Evolutionary conservation across 2,113 vertebrate species (phyloP), one percentile per base, ranked within the genome.

Genomic region (Pleuronectes platessa): DNA sequence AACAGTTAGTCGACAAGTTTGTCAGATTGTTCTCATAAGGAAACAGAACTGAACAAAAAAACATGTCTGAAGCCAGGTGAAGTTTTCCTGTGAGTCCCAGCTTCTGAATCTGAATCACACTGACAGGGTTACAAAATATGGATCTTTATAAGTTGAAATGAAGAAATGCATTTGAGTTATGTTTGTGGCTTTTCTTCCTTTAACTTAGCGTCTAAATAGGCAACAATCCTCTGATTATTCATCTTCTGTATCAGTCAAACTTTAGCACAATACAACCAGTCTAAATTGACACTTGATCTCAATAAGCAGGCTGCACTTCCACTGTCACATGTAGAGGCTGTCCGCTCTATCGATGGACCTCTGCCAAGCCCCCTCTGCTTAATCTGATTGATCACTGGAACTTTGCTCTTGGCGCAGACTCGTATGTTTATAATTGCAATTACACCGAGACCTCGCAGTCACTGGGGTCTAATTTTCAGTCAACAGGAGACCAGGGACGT

Each of bases 401-500:
- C 58, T 62, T 80, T 78, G 68, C 76, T 71, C 70, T 74, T 79
- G 67, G 74, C 83, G 79, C 81, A 79, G 75, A 76, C 74, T 71
- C 61, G 12, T 21, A 37, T 78, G 78, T 84, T 86, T 84, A 79
- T 77, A 79, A 82, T 77, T 80, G 54, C 62, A 81, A 62, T 84
- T 85, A 70, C 45, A 78, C 67, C 56, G 60, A 27, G 71, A 67
- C 81, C 78, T 65, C 68, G 26, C 45, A 54, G 73, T 76, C 74
- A 75, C 80, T 68, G 55, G 76, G 73, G 67, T 87, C 76, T 73
- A 72, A 82, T 92, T 80, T 81, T 45, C 53, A 78, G 84, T 77
- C 78, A 76, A 79, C 69, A 70, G 68, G 78, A 68, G 74, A 23
- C 66, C 21, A 20, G 31, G 59, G 71, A 74, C 61, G 47, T 82